phyloP scores from a whole-genome alignment of 1,140 invertebrate species.

The Pogonomyrmex californicus region DNA sequence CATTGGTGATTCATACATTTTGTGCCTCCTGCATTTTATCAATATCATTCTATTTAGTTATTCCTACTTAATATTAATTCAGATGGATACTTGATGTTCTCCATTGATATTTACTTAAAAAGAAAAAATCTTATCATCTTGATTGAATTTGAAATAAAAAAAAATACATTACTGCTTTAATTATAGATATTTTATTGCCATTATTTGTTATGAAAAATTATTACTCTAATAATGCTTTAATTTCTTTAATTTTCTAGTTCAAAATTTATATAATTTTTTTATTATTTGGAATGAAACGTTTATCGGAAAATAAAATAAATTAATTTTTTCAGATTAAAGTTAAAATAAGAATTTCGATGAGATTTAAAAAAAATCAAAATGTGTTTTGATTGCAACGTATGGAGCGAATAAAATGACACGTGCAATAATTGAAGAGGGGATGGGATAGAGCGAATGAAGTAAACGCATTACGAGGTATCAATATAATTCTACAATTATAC shows the following conservation, averaged over 20 bases:
- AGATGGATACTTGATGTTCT: neutral
- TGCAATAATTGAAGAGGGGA: conserved; percentile 18
- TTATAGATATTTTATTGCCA: neutral
- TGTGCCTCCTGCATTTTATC: neutral
- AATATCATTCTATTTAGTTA: conserved; percentile 7
- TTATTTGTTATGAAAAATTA: neutral
- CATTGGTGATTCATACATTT: neutral
- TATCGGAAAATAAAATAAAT: too few species aligned
- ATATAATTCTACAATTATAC: conserved; percentile 71
- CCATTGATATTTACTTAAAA: neutral
- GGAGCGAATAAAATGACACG: conserved; percentile 1
- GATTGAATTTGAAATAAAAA: neutral
- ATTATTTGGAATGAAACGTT: neutral
- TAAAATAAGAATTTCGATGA: too few species aligned
- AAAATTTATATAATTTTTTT: too few species aligned
- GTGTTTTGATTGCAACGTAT: neutral
- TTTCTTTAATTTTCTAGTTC: neutral
- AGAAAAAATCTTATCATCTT: neutral
- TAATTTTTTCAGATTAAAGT: too few species aligned
- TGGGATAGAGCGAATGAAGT: conserved; percentile 35
- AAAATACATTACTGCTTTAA: neutral
- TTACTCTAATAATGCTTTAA: neutral
- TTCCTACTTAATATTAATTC: neutral
- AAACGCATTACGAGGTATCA: conserved; percentile 58
- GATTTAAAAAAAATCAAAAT: neutral